phyloP scores from a whole-genome alignment of 1,140 invertebrate genomes.

The Maconellicoccus hirsutus region DNA sequence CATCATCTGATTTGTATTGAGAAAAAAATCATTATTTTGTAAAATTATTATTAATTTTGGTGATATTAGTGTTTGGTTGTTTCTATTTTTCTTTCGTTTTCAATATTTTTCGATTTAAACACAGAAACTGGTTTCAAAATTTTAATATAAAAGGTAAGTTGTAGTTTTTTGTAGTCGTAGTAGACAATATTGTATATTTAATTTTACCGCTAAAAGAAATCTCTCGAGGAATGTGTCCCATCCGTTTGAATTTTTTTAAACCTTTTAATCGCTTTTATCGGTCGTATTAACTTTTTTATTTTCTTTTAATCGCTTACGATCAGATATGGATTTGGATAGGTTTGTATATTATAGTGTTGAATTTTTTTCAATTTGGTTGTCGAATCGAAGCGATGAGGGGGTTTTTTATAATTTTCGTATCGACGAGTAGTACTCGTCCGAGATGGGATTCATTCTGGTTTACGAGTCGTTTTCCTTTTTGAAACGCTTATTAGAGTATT shows the following conservation, averaged over 20 bases:
- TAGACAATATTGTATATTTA: too few relatives aligned
- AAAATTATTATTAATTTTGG: background rate
- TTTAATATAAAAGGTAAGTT: background rate
- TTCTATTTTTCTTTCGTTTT: background rate
- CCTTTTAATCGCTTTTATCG: slow-evolving; percentile 23
- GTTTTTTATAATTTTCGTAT: too few relatives aligned
- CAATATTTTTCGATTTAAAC: background rate
- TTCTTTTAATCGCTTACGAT: slow-evolving; percentile 13
- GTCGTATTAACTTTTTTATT: slow-evolving; percentile 24
- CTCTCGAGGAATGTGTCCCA: slow-evolving; percentile 31
- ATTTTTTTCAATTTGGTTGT: too few relatives aligned
- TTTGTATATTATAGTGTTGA: background rate
- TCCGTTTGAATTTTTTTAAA: slow-evolving; percentile 27
- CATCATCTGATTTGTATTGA: slow-evolving; percentile 28
- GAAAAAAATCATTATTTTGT: slow-evolving; percentile 10
- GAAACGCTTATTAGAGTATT: background rate
- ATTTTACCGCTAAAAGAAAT: too few relatives aligned
- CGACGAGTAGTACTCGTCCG: too few relatives aligned
- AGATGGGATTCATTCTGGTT: slow-evolving; percentile 12
- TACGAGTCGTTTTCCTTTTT: background rate
- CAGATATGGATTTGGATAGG: background rate
- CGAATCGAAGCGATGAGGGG: too few relatives aligned
- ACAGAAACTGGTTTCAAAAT: background rate
- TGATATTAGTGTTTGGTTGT: background rate
- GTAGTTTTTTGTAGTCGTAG: background rate